Evolutionary conservation across 2,797 vertebrate species (phyloP), one percentile per base, ranked within the genome.

Genomic region (Holocentrus rufus): DNA sequence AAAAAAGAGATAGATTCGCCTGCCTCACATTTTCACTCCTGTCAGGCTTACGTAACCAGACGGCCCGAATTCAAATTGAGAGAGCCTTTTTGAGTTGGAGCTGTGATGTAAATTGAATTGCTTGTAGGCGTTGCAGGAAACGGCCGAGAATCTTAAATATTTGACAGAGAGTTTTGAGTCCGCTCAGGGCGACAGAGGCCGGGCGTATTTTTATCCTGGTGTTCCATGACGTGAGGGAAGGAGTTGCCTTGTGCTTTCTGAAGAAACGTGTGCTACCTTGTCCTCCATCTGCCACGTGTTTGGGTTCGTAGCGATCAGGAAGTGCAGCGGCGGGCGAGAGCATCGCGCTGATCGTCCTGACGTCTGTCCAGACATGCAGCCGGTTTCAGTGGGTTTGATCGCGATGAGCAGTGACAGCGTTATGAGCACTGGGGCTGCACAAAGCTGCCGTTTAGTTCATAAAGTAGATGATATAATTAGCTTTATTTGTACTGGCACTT

Each of bases 131-230:
- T 42, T 42, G 73, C 8, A 56, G 7, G 71, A 71, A 71, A 50
- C 25, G 65, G 47, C 36, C 34, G 65, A 34, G 72, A 75, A 79
- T 82, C 42, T 22, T 0, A 70, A 79, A 47, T 36, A 89, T 79
- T 65, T 82, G 57, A 61, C 60, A 18, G 34, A 70, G 34, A 69
- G 53, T 69, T 66, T 60, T 39, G 58, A 2, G 34, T 74, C 58
- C 27, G 30, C 23, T 50, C 17, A 25, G 13, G 15, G 22, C 54
- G 0, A 52, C 34, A 20, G 69, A 59, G 44, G 76, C 49, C 1
- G 4, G 17, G 44, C 57, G 55, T 64, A 72, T 74, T 81, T 82
- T 60, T 59, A 54, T 17, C 62, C 69, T 7, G 58, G 52, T 31
- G 47, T 62, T 72, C 1, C 53, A 18, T 59, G 36, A 77, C 50